Evolutionary conservation across 2,888 invertebrate species (phyloP).

Genomic region (Drosophila yooni): DNA sequence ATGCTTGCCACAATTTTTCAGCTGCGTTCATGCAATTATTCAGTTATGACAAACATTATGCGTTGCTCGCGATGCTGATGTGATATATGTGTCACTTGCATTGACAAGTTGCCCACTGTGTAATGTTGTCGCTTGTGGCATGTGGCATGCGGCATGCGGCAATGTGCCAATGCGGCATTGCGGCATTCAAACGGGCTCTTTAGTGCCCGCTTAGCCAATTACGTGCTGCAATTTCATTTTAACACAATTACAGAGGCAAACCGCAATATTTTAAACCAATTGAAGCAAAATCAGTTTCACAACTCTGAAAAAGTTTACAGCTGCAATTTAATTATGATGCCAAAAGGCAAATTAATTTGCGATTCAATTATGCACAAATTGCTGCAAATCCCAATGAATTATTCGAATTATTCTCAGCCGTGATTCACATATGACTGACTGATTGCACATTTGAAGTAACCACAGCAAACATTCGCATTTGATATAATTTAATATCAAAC

Average conservation of each 20-base stretch:
- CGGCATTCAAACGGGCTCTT: constrained; percentile 16
- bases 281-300: constrained; percentile 26
- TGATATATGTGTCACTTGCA: constrained; percentile 61
- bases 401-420: constrained; percentile 9
- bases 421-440: constrained; percentile 4
- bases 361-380: constrained; percentile 42
- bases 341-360: constrained; percentile 24
- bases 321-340: constrained; percentile 27
- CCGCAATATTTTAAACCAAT: constrained; percentile 44
- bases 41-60: constrained; percentile 76
- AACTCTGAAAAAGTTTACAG: constrained; percentile 27
- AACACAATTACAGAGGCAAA: constrained; percentile 24
- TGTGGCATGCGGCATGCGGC: constrained; percentile 27
- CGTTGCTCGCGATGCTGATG: constrained; percentile 31
- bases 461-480: constrained; percentile 12
- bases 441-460: constrained; percentile 17
- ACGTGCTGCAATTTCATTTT: constrained; percentile 31
- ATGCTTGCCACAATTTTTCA: constrained; percentile 27
- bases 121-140: constrained; percentile 39
- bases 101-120: constrained; percentile 46
- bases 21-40: constrained; percentile 64
- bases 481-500: constrained; percentile 5
- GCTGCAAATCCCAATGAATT: constrained; percentile 18
- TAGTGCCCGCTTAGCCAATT: constrained; percentile 43
- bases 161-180: constrained; percentile 10